Base-by-base conservation (phyloP, 2,113 vertebrate species). In the Bubo bubo region DNA sequence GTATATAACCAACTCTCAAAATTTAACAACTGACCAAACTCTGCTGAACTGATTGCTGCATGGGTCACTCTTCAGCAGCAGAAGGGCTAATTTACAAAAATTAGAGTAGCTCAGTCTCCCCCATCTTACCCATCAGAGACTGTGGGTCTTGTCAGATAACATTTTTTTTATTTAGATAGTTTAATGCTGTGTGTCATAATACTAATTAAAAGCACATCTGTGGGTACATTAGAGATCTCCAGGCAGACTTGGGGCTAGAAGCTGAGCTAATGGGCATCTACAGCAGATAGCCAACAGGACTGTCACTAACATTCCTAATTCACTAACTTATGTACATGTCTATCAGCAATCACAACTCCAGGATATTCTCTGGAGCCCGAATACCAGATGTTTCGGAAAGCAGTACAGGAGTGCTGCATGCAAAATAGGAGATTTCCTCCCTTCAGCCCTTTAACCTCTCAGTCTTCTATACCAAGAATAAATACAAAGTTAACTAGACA, bases 401-500 rank as follows among this genome's bases (percentile, higher is more conserved):
- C 67, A 90, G 84, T 39, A 62, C 0, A 0, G 62, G 35, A 87
- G 39, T 19, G 10, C 90, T 73, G 79, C 85, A 88, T 74, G 93
- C 84, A 85, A 82, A 97, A 75, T 0, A 73, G 67, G 73, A 93
- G 58, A 88, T 66, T 76, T 94, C 86, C 71, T 95, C 68, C 85
- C 71, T 85, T 70, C 58, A 90, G 77, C 74, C 92, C 90, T 94
- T 93, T 91, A 90, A 96, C 95, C 81, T 89, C 62, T 53, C 50
- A 34, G 53, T 74, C 93, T 93, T 94, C 59, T 74, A 50, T 12
- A 90, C 66, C 72, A 91, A 70, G 84, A 93, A 96, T 92, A 96
- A 95, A 95, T 70, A 92, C 20, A 62, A 94, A 96, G 80, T 95
- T 94, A 95, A 96, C 62, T 52, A 94, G 91, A 94, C 66, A 70